These are phyloP conservation scores for Manis javanica DNA, from an alignment of 2,797 vertebrate genomes.

Conservation along the genomic window DNA sequence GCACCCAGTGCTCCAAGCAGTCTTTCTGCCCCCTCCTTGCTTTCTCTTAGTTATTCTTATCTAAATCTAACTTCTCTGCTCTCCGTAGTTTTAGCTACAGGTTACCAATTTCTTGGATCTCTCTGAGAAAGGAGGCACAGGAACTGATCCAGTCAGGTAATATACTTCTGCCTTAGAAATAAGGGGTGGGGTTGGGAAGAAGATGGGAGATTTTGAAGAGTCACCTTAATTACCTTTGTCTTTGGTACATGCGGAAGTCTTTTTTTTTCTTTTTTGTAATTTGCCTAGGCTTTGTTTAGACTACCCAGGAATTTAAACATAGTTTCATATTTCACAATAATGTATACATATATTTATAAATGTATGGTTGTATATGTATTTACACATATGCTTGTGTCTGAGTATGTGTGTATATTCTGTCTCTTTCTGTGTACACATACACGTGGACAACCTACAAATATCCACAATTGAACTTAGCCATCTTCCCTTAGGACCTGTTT, in stretches of 20 bases:
- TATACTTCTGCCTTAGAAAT: neutral
- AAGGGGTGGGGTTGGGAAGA: neutral
- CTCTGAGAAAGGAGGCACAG: neutral
- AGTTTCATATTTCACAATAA: neutral
- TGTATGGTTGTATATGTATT: neutral
- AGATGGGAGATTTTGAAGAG: neutral
- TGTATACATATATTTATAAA: neutral
- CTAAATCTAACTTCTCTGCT: neutral
- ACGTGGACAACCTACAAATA: neutral
- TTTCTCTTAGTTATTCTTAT: neutral
- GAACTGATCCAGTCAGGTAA: neutral
- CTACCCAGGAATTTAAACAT: neutral
- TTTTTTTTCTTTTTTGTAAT: neutral
- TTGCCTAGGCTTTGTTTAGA: neutral
- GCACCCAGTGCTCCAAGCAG: neutral
- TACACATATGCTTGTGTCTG: neutral
- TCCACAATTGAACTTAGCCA: neutral
- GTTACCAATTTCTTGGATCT: neutral
- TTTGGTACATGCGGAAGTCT: neutral
- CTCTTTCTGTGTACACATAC: neutral
- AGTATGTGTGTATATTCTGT: neutral
- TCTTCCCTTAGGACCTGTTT: neutral
- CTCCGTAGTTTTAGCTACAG: neutral
- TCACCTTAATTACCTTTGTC: neutral
- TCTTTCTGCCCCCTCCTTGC: neutral